Evolutionary conservation across 2,888 invertebrate species (phyloP).

Genomic region (Lagria hirta): DNA sequence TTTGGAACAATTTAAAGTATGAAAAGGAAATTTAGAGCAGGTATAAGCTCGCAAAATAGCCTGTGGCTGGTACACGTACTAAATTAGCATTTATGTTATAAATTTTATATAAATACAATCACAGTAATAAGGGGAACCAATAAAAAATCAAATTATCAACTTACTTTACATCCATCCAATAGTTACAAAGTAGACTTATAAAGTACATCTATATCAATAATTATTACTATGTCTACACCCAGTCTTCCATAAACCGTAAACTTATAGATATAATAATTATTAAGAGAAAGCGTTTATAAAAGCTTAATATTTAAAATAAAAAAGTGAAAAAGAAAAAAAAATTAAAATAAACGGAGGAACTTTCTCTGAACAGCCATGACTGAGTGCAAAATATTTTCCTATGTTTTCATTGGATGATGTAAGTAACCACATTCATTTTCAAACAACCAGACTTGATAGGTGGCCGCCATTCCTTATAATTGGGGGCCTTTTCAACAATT

Average conservation of each 20-base stretch:
- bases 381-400: conserved; percentile 27
- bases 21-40: conserved; percentile 40
- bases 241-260: conserved; percentile 36
- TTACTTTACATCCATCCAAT: conserved; percentile 39
- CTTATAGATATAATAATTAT: conserved; percentile 14
- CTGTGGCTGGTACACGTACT: conserved; percentile 27
- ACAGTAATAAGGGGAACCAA: conserved; percentile 52
- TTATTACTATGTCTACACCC: conserved; percentile 45
- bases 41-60: conserved; percentile 35
- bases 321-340: conserved; percentile 2
- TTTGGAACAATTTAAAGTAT: conserved; percentile 28
- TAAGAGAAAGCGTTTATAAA: conserved; percentile 15
- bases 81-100: conserved; percentile 42
- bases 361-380: conserved; percentile 22
- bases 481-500: conserved; percentile 27
- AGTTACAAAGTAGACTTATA: conserved; percentile 38
- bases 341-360: conserved; percentile 22
- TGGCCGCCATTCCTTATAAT: conserved; percentile 25
- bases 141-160: conserved; percentile 31
- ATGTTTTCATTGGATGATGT: conserved; percentile 33
- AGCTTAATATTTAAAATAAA: conserved; percentile 7
- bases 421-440: conserved; percentile 28
- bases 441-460: conserved; percentile 29
- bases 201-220: conserved; percentile 37
- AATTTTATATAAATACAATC: conserved; percentile 52